Evolutionary conservation across 2,797 vertebrate species (phyloP).

Genomic region (Cyprinodon diabolis): DNA sequence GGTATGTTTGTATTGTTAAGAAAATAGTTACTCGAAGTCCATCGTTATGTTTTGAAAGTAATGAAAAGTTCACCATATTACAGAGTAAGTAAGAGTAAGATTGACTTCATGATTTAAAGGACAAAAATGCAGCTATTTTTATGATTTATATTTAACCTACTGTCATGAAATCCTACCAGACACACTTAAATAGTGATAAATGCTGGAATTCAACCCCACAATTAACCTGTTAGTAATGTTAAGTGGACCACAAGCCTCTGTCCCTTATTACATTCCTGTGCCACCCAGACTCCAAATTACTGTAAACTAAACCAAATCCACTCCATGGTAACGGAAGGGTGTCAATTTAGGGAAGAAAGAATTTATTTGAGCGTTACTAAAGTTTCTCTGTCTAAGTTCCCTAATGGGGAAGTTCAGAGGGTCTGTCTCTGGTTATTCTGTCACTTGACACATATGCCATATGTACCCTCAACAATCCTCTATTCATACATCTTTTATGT

Average conservation of each 20-base stretch:
- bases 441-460: constrained; percentile 65
- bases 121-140: constrained; percentile 23
- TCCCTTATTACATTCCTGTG: constrained; percentile 70
- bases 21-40: constrained; percentile 19
- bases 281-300: constrained; percentile 77
- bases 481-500: constrained; percentile 69
- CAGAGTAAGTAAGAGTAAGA: constrained; percentile 14
- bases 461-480: constrained; percentile 75
- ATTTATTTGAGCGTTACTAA: constrained; percentile 79
- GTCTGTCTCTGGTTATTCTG: constrained; percentile 70
- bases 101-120: constrained; percentile 15
- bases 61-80: constrained; percentile 33
- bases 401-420: constrained; percentile 70
- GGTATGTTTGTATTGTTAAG: constrained; percentile 8
- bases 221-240: constrained; percentile 65
- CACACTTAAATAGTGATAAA: constrained; percentile 55
- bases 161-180: constrained; percentile 44
- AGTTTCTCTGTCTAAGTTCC: constrained; percentile 70
- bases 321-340: constrained; percentile 73
- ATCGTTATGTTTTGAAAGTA: constrained; percentile 17
- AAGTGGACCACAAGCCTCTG: constrained; percentile 58
- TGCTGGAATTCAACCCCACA: constrained; percentile 54
- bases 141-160: constrained; percentile 47
- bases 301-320: constrained; percentile 73
- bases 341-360: constrained; percentile 78